A percentile compares a stretch with the other conserved stretches of the same genome.
Conservation (phyloP, 2,888 invertebrate species). For the Philopedon plagiatum region DNA sequence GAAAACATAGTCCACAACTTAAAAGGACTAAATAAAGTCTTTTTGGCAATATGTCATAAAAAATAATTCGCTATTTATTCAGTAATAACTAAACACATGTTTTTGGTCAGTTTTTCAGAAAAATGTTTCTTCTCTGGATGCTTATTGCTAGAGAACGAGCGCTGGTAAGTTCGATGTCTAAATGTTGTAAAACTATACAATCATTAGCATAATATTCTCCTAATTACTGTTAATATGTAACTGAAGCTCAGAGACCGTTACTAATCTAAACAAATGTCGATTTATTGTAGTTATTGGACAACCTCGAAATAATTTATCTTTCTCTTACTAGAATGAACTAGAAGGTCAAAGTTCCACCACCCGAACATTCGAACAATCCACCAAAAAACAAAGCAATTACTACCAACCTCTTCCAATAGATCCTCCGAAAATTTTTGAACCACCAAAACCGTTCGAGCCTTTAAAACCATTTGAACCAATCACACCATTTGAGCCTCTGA, state of each 20-base stretch:
- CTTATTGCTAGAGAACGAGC: slow-evolving; percentile 37
- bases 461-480: slow-evolving; percentile 61
- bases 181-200: slow-evolving; percentile 7
- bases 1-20: too few relatives aligned
- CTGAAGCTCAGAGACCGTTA: background rate
- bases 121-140: slow-evolving; percentile 44
- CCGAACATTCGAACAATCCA: background rate
- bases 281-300: too few relatives aligned
- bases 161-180: slow-evolving; percentile 45
- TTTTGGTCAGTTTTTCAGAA: slow-evolving; percentile 42
- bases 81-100: too few relatives aligned
- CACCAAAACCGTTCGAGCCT: slow-evolving; percentile 59
- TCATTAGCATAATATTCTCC: background rate
- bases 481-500: slow-evolving; percentile 63
- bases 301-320: background rate
- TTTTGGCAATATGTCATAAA: too few relatives aligned
- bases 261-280: background rate
- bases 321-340: background rate
- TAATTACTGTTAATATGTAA: background rate
- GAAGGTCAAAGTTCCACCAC: slow-evolving; percentile 13
- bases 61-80: too few relatives aligned
- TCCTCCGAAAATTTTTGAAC: slow-evolving; percentile 59
- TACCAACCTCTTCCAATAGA: slow-evolving; percentile 57
- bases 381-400: slow-evolving; percentile 25
- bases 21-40: too few relatives aligned